Percentiles rank a stretch among this genome's conserved stretches.
These are phyloP conservation scores for Mycetomoellerius zeteki DNA, from an alignment of 1,140 invertebrate genomes.

Conservation along the genomic window DNA sequence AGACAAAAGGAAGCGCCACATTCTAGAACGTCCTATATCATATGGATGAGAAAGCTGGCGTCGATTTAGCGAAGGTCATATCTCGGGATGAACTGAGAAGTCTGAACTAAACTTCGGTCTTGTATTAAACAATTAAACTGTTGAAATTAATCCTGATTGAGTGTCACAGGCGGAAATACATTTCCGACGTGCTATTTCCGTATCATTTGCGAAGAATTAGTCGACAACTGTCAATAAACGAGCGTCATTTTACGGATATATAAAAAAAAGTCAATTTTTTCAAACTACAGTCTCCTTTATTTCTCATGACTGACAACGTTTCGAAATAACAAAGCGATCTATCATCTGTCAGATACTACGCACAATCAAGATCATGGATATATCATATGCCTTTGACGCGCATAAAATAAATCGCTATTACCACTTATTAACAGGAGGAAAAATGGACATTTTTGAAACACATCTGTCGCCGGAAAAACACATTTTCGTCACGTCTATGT, in stretches of 20 bases:
- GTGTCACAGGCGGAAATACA: not conserved
- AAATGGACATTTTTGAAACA: not conserved
- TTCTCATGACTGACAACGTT: not conserved
- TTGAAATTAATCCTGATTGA: constrained; percentile 25
- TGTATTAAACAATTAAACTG: constrained; percentile 26
- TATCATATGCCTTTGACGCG: constrained; percentile 38
- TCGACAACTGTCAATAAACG: not conserved
- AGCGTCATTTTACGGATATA: not conserved
- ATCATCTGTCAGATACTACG: constrained; percentile 21
- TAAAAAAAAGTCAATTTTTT: not conserved
- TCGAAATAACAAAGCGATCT: constrained; percentile 13
- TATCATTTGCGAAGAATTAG: not conserved
- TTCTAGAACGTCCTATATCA: not conserved
- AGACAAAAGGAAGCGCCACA: not conserved
- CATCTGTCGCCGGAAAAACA: not conserved
- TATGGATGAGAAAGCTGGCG: not conserved
- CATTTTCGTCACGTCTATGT: not conserved
- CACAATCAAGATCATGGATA: constrained; percentile 44
- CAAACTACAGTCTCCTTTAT: not conserved
- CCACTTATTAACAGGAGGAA: constrained; percentile 26
- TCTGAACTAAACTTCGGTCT: not conserved
- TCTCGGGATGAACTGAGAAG: not conserved
- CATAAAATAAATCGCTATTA: constrained; percentile 31
- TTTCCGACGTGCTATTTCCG: not conserved
- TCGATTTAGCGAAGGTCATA: constrained; percentile 8